Conservation (phyloP, 2,888 invertebrate species). For the Archaeoteleia sp. region DNA sequence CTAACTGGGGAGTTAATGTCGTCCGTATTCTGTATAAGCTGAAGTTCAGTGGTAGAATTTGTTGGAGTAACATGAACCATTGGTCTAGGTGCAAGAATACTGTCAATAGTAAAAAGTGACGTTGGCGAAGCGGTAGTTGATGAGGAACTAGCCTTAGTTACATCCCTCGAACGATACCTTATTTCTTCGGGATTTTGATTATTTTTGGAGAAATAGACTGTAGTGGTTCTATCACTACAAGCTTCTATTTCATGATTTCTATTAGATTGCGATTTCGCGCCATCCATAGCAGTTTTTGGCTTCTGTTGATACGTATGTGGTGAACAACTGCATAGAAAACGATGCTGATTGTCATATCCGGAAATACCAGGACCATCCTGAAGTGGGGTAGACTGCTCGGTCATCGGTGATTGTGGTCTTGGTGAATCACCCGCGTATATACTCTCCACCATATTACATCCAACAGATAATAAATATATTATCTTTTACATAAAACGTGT, state of each 20-base stretch:
- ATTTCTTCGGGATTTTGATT: slow-evolving; percentile 58
- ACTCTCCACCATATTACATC: slow-evolving; percentile 69
- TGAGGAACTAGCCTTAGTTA: slow-evolving; percentile 70
- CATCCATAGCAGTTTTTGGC: slow-evolving; percentile 44
- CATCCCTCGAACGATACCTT: slow-evolving; percentile 57
- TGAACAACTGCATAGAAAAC: slow-evolving; percentile 65
- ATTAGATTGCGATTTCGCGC: slow-evolving; percentile 9
- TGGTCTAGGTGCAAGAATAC: slow-evolving; percentile 86
- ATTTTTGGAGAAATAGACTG: slow-evolving; percentile 54
- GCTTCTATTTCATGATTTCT: slow-evolving; percentile 45
- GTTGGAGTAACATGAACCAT: slow-evolving; percentile 72
- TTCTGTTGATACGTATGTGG: slow-evolving; percentile 63
- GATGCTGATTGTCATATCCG: slow-evolving; percentile 56
- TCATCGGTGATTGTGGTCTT: slow-evolving; percentile 72
- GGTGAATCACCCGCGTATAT: slow-evolving; percentile 70
- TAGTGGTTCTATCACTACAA: slow-evolving; percentile 4
- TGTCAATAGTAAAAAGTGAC: slow-evolving; percentile 89
- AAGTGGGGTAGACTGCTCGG: slow-evolving; percentile 69
- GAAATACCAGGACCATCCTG: slow-evolving; percentile 65
- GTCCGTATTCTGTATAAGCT: slow-evolving; percentile 53
- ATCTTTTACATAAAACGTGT: too few relatives aligned
- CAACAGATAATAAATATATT: too few relatives aligned
- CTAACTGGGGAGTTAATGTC: slow-evolving; percentile 64
- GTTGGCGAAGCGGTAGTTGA: slow-evolving; percentile 77
- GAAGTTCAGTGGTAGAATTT: slow-evolving; percentile 58